phyloP scores from a whole-genome alignment of 2,797 vertebrate genomes.

The Heteromormyrus szaboi region DNA sequence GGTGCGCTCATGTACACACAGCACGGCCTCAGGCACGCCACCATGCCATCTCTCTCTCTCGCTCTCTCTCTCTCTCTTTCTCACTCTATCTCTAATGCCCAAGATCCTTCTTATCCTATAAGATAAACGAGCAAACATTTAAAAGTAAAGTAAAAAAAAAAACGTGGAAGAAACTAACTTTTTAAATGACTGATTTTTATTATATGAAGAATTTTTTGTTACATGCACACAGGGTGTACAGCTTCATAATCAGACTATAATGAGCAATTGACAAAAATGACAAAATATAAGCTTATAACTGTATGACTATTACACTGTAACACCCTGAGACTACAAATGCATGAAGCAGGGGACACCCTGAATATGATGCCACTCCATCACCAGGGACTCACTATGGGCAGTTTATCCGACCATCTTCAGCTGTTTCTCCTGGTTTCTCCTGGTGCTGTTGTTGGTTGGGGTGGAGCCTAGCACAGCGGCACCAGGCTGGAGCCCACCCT shows the following conservation, averaged over 20 bases:
- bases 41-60: slow-evolving; percentile 7
- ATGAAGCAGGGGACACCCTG: background rate
- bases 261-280: background rate
- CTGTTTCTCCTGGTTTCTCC: background rate
- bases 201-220: background rate
- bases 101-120: background rate
- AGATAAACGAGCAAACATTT: background rate
- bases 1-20: slow-evolving; percentile 29
- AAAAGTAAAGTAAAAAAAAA: background rate
- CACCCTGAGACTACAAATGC: background rate
- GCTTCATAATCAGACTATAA: background rate
- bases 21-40: slow-evolving; percentile 28
- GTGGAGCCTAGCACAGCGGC: background rate
- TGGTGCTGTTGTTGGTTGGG: background rate
- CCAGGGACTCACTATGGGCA: background rate
- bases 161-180: background rate
- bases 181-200: background rate
- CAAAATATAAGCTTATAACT: background rate
- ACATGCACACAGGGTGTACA: background rate
- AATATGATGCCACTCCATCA: background rate
- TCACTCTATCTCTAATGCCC: background rate
- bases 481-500: background rate
- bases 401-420: background rate
- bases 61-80: background rate
- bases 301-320: background rate